Conservation (phyloP, 2,888 invertebrate genomes). For the Fabriciana adippe region DNA sequence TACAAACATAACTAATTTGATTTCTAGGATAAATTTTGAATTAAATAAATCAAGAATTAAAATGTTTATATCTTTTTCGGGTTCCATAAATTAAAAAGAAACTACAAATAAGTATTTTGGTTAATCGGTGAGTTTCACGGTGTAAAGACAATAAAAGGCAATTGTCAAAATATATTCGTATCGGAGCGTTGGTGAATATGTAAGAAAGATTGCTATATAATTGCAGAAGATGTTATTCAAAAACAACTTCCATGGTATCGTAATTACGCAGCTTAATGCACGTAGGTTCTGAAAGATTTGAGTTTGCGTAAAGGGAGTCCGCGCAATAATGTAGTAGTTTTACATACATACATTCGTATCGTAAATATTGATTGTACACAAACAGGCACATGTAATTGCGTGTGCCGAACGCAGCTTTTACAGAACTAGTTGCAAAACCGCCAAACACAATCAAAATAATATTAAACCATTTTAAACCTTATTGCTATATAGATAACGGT, state of each 20-base stretch:
- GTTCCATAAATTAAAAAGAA: not conserved
- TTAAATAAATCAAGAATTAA: not conserved
- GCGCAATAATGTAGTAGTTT: constrained; percentile 62
- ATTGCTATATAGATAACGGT: constrained; percentile 20
- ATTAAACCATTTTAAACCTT: constrained; percentile 25
- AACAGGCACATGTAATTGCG: constrained; percentile 79
- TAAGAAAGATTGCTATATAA: constrained; percentile 3
- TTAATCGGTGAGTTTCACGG: not conserved
- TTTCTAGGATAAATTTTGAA: not conserved
- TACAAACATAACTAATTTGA: not conserved
- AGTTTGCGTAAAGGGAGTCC: constrained; percentile 35
- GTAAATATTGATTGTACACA: constrained; percentile 76
- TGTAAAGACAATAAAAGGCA: not conserved
- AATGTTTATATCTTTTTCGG: not conserved
- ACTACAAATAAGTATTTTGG: not conserved
- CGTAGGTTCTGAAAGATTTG: constrained; percentile 29
- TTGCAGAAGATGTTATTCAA: constrained; percentile 6
- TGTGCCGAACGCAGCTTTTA: constrained; percentile 78
- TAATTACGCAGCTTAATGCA: constrained; percentile 23
- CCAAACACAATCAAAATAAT: constrained; percentile 69
- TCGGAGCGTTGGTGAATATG: not conserved
- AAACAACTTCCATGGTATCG: constrained; percentile 14
- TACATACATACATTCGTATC: constrained; percentile 63
- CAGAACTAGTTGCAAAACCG: constrained; percentile 79
- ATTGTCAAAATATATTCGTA: not conserved